Base-by-base conservation (phyloP, 2,113 vertebrate genomes). In the Gymnarchus niloticus region DNA sequence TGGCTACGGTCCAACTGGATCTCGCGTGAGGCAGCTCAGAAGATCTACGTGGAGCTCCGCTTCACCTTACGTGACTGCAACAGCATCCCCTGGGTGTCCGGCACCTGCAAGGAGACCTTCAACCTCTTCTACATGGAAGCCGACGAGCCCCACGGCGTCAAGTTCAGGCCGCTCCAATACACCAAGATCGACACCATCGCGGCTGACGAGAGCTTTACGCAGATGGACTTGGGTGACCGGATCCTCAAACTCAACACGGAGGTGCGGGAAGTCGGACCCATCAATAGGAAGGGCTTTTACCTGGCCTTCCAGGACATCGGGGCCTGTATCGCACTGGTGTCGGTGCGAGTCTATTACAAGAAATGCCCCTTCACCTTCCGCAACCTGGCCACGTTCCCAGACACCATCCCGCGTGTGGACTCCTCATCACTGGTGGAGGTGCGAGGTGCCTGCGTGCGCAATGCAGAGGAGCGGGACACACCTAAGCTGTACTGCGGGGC, bases 1-100 rank as follows among this genome's bases (percentile, higher is more conserved):
- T 99, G 97, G 97, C 96, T 99, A 81, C 95, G 96, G 19, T 97
- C 97, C 86, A 97, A 96, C 92, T 98, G 97, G 97, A 96, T 99
- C 85, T 96, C 95, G 23, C 96, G 97, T 3, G 97, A 98, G 33
- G 97, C 97, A 0, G 97, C 97, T 0, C 97, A 98, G 89, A 98
- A 97, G 90, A 95, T 99, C 87, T 98, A 97, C 28, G 97, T 98
- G 89, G 97, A 99, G 92, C 95, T 99, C 90, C 97, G 97, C 86
- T 99, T 99, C 92, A 99, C 97, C 0, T 91, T 99, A 83, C 95
- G 97, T 5, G 97, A 99, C 91, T 99, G 97, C 92, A 98, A 98
- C 93, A 98, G 97, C 90, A 99, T 99, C 77, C 97, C 97, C 0
- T 97, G 97, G 97, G 97, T 98, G 33, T 93, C 97, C 56, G 97